phyloP scores from a whole-genome alignment of 2,113 vertebrate species.

The Siniperca knerii region DNA sequence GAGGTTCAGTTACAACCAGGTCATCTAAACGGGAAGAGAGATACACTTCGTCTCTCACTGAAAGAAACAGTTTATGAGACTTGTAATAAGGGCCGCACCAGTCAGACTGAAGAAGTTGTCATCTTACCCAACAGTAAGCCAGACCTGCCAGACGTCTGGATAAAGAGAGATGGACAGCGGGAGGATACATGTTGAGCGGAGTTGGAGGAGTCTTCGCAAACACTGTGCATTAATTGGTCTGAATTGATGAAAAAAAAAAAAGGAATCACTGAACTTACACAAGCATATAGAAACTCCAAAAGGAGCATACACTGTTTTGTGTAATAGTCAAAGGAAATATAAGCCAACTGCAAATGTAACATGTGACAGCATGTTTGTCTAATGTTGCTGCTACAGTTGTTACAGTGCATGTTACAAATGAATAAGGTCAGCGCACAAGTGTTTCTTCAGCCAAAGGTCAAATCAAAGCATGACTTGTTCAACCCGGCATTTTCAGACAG shows the following conservation, averaged over 20 bases:
- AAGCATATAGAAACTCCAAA: constrained; percentile 21
- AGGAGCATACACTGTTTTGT: constrained; percentile 37
- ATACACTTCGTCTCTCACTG: constrained; percentile 92
- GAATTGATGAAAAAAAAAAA: constrained; percentile 7
- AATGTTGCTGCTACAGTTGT: constrained; percentile 33
- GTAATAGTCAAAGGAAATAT: constrained; percentile 47
- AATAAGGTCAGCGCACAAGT: constrained; percentile 46
- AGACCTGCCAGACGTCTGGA: constrained; percentile 96
- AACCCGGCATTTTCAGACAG: background rate
- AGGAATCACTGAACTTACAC: background rate
- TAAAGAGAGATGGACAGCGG: constrained; percentile 90
- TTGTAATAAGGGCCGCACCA: constrained; percentile 85
- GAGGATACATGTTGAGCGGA: constrained; percentile 87
- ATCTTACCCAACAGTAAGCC: constrained; percentile 97
- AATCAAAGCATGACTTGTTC: constrained; percentile 50
- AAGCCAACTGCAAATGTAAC: constrained; percentile 58
- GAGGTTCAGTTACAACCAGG: constrained; percentile 83
- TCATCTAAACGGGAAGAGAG: constrained; percentile 93
- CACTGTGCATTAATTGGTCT: constrained; percentile 48
- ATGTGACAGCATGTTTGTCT: constrained; percentile 54
- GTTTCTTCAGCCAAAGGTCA: constrained; percentile 33
- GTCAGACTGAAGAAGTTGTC: constrained; percentile 86
- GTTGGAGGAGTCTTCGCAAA: constrained; percentile 14
- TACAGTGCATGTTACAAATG: constrained; percentile 25
- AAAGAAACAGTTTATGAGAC: constrained; percentile 91